Percentiles rank a stretch among this genome's conserved stretches.
Evolutionary conservation across 2,888 invertebrate species (phyloP).

Genomic region (Ptychoptera contaminata): DNA sequence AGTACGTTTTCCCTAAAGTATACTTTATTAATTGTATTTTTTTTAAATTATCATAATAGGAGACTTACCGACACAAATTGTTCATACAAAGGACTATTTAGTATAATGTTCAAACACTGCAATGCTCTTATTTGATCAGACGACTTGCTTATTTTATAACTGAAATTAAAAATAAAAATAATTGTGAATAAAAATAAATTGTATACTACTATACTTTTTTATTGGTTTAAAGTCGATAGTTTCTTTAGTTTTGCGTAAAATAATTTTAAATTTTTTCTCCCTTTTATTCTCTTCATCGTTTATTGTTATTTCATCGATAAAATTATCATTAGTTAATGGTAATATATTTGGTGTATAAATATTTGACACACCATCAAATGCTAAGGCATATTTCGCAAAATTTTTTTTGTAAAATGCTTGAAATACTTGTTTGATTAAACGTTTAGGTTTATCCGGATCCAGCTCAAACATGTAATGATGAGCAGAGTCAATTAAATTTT

Average conservation of each 20-base stretch:
- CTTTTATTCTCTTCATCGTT: neutral
- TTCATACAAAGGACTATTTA: conserved; percentile 34
- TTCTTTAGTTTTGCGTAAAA: conserved; percentile 19
- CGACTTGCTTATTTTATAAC: neutral
- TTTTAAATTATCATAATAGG: neutral
- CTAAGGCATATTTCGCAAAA: conserved; percentile 36
- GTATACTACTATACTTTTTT: conserved; percentile 18
- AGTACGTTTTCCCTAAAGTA: conserved; percentile 42
- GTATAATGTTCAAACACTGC: conserved; percentile 49
- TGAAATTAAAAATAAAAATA: too few species aligned
- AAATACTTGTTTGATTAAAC: conserved; percentile 37
- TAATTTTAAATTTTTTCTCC: conserved; percentile 14
- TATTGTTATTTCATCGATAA: neutral
- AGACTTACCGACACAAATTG: conserved; percentile 19
- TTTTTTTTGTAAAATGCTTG: conserved; percentile 21
- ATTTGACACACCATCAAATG: conserved; percentile 59
- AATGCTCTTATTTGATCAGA: conserved; percentile 29
- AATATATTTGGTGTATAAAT: conserved; percentile 32
- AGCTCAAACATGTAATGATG: conserved; percentile 73
- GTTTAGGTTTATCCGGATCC: conserved; percentile 51
- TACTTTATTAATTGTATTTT: neutral
- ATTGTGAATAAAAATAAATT: neutral
- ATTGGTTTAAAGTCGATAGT: conserved; percentile 20
- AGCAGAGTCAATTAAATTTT: conserved; percentile 30
- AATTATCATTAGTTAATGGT: neutral